Evolutionary conservation across 2,888 invertebrate genomes (phyloP).

Genomic region (Sclerodermus sp.): DNA sequence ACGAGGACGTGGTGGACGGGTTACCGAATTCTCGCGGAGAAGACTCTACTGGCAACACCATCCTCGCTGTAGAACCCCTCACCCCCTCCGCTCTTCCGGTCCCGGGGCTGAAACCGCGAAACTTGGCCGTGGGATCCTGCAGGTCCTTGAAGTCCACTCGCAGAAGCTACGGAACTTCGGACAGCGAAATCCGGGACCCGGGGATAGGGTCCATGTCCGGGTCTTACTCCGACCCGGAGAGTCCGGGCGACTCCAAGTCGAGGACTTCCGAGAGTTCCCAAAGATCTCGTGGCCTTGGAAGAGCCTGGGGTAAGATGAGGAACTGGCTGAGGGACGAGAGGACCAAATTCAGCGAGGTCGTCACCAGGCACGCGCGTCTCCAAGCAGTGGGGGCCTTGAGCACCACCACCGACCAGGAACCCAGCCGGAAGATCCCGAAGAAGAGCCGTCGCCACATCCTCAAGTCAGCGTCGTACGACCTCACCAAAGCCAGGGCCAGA

Average conservation of each 20-base stretch:
- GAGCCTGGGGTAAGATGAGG: slow-evolving; percentile 49
- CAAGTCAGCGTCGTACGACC: slow-evolving; percentile 44
- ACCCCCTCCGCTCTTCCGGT: slow-evolving; percentile 1
- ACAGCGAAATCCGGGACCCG: slow-evolving; percentile 18
- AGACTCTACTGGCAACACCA: too few species aligned
- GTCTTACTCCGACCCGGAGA: slow-evolving; percentile 41
- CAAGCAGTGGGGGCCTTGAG: slow-evolving; percentile 43
- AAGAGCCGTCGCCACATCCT: background rate
- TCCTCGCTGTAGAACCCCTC: too few species aligned
- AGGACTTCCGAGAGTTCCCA: slow-evolving; percentile 6
- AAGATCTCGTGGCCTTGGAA: slow-evolving; percentile 33
- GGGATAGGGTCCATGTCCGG: slow-evolving; percentile 24
- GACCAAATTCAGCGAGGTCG: slow-evolving; percentile 43
- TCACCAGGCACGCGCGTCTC: slow-evolving; percentile 45
- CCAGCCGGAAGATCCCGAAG: slow-evolving; percentile 1
- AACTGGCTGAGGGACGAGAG: slow-evolving; percentile 49
- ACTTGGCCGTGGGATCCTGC: slow-evolving; percentile 9
- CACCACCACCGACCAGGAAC: slow-evolving; percentile 13
- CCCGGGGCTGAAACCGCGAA: background rate
- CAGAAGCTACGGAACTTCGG: slow-evolving; percentile 12
- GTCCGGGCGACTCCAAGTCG: slow-evolving; percentile 19
- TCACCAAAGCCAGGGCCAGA: slow-evolving; percentile 36
- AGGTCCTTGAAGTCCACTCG: slow-evolving; percentile 24
- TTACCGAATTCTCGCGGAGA: too few species aligned
- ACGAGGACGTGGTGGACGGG: slow-evolving; percentile 13